These are phyloP conservation scores for Melikaiella ostensackeni DNA, from an alignment of 2,888 invertebrate genomes.

Conservation along the genomic window DNA sequence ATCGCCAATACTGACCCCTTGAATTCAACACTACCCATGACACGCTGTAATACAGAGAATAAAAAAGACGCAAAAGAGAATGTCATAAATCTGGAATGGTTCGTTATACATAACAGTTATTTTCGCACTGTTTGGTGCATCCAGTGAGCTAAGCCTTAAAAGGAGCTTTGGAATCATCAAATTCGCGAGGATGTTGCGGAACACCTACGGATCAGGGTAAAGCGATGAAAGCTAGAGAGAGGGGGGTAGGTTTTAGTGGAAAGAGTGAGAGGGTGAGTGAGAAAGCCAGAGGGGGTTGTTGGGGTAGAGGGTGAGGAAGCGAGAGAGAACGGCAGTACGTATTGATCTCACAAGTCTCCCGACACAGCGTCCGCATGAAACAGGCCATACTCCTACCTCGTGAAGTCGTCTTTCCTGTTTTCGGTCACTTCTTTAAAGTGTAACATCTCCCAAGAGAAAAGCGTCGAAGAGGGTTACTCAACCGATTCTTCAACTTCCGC, in stretches of 20 bases:
- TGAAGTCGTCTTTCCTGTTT: constrained; percentile 49
- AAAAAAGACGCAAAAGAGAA: background rate
- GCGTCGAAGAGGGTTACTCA: constrained; percentile 23
- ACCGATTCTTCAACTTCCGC: constrained; percentile 23
- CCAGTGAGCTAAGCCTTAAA: background rate
- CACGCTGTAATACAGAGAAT: background rate
- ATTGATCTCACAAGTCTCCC: constrained; percentile 67
- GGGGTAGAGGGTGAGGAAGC: constrained; percentile 35
- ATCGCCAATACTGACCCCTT: too few species aligned
- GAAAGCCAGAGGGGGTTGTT: constrained; percentile 9
- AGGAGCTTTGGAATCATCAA: constrained; percentile 16
- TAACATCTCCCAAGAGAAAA: constrained; percentile 41
- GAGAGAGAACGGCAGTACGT: constrained; percentile 61
- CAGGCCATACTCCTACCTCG: constrained; percentile 57
- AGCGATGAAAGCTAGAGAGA: constrained; percentile 37
- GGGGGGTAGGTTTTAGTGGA: constrained; percentile 23
- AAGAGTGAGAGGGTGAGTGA: constrained; percentile 1
- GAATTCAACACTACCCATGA: background rate
- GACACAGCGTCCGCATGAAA: constrained; percentile 58
- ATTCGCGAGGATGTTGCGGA: constrained; percentile 25
- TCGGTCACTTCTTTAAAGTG: constrained; percentile 44
- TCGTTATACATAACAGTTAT: background rate
- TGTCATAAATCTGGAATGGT: background rate
- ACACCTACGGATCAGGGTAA: constrained; percentile 12
- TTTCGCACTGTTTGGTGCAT: constrained; percentile 21